A percentile compares a stretch with the other conserved stretches of the same genome.
Conservation (phyloP, 2,113 vertebrate species). For the Scolopax mira region DNA sequence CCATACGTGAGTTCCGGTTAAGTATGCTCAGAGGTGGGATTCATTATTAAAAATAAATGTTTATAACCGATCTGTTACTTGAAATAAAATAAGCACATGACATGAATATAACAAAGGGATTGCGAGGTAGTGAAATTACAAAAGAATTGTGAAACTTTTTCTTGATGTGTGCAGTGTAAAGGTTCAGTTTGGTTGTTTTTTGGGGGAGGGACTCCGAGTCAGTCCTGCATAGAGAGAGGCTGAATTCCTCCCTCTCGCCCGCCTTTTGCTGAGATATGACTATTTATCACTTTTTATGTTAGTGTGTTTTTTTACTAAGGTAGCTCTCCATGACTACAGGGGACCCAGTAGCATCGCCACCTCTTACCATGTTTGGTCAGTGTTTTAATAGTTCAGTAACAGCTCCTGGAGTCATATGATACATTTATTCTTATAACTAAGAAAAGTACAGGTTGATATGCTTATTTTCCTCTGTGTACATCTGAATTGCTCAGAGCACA, state of each 20-base stretch:
- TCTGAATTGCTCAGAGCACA: neutral
- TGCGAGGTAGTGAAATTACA: neutral
- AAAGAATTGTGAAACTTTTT: neutral
- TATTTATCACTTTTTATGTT: fast-evolving
- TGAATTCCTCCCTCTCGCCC: neutral
- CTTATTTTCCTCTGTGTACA: neutral
- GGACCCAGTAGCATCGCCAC: neutral
- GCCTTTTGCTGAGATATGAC: neutral
- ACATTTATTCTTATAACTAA: neutral
- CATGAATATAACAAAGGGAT: neutral
- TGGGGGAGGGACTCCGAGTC: neutral
- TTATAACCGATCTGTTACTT: neutral
- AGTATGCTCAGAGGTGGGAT: neutral
- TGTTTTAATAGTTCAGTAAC: neutral
- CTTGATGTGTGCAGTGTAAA: neutral
- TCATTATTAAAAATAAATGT: neutral
- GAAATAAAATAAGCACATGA: neutral
- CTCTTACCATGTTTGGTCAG: fast-evolving
- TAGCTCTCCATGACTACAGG: neutral
- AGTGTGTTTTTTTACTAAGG: neutral
- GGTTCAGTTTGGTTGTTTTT: neutral
- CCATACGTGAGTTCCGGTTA: fast-evolving
- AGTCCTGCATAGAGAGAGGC: neutral
- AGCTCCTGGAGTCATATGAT: neutral
- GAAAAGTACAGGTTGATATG: fast-evolving